A percentile compares a stretch with the other conserved stretches of the same genome.
phyloP scores from a whole-genome alignment of 2,113 vertebrate genomes.

The Tachycineta bicolor region DNA sequence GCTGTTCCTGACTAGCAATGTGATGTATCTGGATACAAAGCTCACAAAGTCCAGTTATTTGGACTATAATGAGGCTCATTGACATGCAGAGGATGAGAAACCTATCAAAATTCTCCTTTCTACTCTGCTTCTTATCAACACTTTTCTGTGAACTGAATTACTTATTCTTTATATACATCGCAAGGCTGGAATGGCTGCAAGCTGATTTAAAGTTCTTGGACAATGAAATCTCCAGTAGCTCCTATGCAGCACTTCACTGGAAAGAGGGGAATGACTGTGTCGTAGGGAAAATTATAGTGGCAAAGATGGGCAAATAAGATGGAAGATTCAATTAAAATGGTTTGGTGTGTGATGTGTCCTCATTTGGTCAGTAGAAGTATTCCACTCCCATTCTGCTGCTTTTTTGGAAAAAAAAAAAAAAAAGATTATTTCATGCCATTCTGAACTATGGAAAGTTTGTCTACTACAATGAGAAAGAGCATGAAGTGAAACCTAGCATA shows the following conservation, averaged over 20 bases:
- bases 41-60: not conserved
- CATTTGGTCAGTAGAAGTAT: not conserved
- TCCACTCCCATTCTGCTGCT: accelerated
- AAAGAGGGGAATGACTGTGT: not conserved
- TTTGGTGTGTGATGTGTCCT: not conserved
- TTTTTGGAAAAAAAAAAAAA: not conserved
- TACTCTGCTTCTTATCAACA: not conserved
- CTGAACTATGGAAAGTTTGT: not conserved
- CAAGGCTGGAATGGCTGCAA: not conserved
- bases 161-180: not conserved
- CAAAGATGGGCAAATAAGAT: not conserved
- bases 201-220: not conserved
- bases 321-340: not conserved
- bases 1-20: not conserved
- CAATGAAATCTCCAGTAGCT: not conserved
- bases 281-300: not conserved
- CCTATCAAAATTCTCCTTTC: not conserved
- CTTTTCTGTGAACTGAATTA: not conserved
- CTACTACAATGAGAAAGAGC: not conserved
- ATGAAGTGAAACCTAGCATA: not conserved
- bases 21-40: not conserved
- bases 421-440: not conserved
- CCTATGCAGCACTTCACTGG: not conserved
- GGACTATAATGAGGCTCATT: not conserved
- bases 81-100: not conserved